Evolutionary conservation across 2,113 vertebrate species (phyloP).

Genomic region (Diglossa brunneiventris): DNA sequence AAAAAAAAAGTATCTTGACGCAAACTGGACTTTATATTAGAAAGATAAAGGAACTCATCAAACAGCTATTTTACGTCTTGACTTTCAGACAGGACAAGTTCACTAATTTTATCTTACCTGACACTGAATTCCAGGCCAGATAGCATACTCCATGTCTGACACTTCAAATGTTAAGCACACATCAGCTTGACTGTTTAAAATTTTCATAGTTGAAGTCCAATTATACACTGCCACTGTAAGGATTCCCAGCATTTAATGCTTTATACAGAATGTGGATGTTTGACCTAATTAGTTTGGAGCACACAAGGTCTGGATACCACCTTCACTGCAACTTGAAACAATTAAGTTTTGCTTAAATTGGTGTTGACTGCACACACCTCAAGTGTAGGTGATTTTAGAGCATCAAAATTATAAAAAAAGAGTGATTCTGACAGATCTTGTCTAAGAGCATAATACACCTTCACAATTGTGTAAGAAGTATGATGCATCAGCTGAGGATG

Average conservation of each 20-base stretch:
- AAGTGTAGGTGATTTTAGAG: background rate
- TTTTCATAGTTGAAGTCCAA: background rate
- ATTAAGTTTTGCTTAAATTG: background rate
- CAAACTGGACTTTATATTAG: background rate
- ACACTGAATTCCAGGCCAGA: background rate
- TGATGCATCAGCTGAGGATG: background rate
- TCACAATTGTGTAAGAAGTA: background rate
- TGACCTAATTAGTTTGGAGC: background rate
- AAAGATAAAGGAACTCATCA: background rate
- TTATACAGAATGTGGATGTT: background rate
- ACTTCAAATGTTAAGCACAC: background rate
- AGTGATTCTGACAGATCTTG: background rate
- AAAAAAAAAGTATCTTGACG: background rate
- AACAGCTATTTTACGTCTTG: background rate
- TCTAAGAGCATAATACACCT: background rate
- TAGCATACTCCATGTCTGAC: background rate
- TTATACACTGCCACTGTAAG: background rate
- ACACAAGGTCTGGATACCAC: background rate
- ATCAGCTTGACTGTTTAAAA: background rate
- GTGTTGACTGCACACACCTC: background rate
- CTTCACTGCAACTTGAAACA: background rate
- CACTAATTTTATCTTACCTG: background rate
- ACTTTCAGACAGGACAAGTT: background rate
- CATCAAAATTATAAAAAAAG: background rate
- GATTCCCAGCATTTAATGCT: background rate